Conservation (phyloP, 2,113 vertebrate species). For the Siniperca knerii region DNA sequence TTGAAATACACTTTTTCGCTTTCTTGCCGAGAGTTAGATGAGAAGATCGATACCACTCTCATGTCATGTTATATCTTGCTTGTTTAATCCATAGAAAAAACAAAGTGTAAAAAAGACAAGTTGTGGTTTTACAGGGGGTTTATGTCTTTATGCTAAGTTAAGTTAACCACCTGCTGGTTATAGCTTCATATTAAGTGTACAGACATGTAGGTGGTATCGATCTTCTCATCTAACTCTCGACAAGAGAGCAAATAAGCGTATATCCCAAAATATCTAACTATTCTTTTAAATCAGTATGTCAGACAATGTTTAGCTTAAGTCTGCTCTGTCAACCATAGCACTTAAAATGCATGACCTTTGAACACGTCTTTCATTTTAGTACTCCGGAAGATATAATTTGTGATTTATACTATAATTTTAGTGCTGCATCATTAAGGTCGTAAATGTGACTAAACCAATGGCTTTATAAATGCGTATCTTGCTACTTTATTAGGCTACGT, state of each 20-base stretch:
- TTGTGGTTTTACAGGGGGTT: too few species aligned
- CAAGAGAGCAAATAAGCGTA: background rate
- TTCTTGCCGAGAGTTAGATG: background rate
- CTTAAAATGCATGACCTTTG: conserved; percentile 13
- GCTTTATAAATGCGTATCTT: conserved; percentile 28
- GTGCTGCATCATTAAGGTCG: conserved; percentile 12
- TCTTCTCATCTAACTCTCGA: background rate
- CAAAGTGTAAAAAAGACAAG: too few species aligned
- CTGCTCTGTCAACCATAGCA: conserved; percentile 17
- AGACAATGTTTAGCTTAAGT: background rate
- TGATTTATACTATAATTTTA: conserved; percentile 13
- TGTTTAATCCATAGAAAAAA: too few species aligned
- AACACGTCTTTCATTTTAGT: background rate
- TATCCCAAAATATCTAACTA: background rate
- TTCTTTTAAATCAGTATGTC: background rate
- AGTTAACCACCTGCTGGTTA: background rate
- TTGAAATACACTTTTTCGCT: background rate
- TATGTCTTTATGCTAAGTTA: background rate
- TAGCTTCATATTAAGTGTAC: background rate
- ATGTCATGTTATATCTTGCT: too few species aligned
- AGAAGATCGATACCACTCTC: background rate
- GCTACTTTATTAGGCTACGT: background rate
- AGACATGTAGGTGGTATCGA: background rate
- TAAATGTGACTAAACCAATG: conserved; percentile 21
- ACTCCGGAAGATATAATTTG: background rate